These are phyloP conservation scores for Vidua macroura DNA, from an alignment of 2,113 vertebrate species.

Conservation along the genomic window DNA sequence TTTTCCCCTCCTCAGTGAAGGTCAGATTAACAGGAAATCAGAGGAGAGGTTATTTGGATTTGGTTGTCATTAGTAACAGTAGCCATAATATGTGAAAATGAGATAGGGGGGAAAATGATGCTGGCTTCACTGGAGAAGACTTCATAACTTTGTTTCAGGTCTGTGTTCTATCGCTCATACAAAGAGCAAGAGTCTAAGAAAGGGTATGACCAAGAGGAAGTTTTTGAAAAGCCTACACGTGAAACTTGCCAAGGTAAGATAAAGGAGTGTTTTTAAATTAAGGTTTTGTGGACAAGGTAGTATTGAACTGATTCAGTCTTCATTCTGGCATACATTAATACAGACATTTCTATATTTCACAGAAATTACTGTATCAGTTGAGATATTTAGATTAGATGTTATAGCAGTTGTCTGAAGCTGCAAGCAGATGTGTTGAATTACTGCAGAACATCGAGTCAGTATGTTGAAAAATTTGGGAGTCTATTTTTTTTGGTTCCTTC, in stretches of 20 bases:
- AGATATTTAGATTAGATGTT: neutral
- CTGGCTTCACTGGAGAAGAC: neutral
- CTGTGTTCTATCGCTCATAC: conserved; percentile 97
- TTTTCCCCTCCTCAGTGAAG: neutral
- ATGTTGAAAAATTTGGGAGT: neutral
- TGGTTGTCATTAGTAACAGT: neutral
- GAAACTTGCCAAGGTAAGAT: conserved; percentile 93
- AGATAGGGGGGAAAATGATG: neutral
- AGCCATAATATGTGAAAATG: neutral
- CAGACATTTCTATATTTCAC: neutral
- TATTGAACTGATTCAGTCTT: neutral
- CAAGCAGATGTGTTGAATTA: neutral
- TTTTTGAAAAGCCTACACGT: conserved; percentile 95
- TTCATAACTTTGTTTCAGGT: conserved; percentile 73
- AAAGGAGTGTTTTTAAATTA: neutral
- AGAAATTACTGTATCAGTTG: neutral
- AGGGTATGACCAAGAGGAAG: conserved; percentile 96
- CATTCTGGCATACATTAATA: neutral
- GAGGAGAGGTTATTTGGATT: neutral
- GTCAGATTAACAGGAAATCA: neutral
- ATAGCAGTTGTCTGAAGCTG: neutral
- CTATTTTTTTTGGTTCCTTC: neutral
- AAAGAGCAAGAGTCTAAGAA: conserved; percentile 99
- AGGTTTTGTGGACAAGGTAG: neutral
- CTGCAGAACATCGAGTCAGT: neutral